Percentiles rank a stretch among this genome's conserved stretches.
Evolutionary conservation across 2,797 vertebrate species (phyloP).

Genomic region (Hozukius guyotensis): DNA sequence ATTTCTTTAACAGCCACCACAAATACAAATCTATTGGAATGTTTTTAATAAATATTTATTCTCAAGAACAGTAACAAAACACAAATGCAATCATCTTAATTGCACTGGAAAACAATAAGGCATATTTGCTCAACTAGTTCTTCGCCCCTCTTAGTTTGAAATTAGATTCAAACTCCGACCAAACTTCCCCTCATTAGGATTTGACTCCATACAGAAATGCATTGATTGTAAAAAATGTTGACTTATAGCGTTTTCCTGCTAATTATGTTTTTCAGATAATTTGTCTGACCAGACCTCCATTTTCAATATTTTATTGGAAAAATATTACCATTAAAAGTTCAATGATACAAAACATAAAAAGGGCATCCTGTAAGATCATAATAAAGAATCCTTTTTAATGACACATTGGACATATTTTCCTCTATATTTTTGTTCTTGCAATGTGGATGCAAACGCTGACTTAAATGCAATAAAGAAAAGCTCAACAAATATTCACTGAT

Average conservation of each 20-base stretch:
- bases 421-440: conserved; percentile 34
- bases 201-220: conserved; percentile 47
- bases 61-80: conserved; percentile 82
- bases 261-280: conserved; percentile 47
- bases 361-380: conserved; percentile 68
- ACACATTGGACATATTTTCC: conserved; percentile 36
- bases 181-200: conserved; percentile 15
- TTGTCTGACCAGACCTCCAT: conserved; percentile 55
- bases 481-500: conserved; percentile 54
- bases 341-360: conserved; percentile 82
- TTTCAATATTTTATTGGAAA: conserved; percentile 79
- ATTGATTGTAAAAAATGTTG: conserved; percentile 40
- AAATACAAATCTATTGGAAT: conserved; percentile 53
- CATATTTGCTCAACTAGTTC: conserved; percentile 69
- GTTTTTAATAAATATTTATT: conserved; percentile 83
- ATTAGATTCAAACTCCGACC: conserved; percentile 42
- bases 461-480: conserved; percentile 54
- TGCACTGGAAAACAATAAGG: conserved; percentile 81
- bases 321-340: conserved; percentile 80
- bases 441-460: conserved; percentile 46
- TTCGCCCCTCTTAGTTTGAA: conserved; percentile 38
- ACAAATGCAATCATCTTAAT: conserved; percentile 74
- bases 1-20: not conserved
- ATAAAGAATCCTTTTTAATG: conserved; percentile 69
- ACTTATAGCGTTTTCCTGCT: conserved; percentile 29